phyloP scores from a whole-genome alignment of 1,140 invertebrate species.

The Zophobas morio region DNA sequence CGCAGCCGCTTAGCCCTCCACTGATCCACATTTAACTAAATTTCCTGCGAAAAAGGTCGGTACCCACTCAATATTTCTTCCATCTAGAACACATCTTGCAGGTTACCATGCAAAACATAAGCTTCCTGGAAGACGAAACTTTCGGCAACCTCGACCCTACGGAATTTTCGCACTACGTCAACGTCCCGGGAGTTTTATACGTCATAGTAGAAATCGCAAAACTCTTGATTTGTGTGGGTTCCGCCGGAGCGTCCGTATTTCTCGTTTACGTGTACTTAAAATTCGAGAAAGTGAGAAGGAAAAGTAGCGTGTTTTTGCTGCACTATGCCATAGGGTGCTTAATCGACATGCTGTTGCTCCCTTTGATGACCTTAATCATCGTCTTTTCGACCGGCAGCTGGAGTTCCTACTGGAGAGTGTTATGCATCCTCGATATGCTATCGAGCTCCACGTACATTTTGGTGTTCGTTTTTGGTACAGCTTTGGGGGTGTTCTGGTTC shows the following conservation, averaged over 20 bases:
- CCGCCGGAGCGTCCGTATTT: neutral
- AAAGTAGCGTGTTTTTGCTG: slow-evolving; percentile 10
- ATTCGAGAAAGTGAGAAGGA: slow-evolving; percentile 15
- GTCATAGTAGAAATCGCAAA: neutral
- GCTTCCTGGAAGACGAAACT: slow-evolving; percentile 2
- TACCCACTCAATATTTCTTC: too few species aligned
- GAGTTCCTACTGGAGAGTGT: neutral
- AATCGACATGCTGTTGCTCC: slow-evolving; percentile 18
- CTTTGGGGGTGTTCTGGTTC: slow-evolving; percentile 12
- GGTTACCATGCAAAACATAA: too few species aligned
- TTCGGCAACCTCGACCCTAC: slow-evolving; percentile 6
- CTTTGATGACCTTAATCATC: neutral
- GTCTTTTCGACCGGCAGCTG: neutral
- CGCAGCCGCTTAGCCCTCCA: too few species aligned
- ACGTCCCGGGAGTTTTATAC: neutral
- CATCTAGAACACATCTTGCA: too few species aligned
- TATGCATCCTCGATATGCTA: neutral
- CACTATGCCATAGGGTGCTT: slow-evolving; percentile 15
- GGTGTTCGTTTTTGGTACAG: slow-evolving; percentile 2
- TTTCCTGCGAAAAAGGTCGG: too few species aligned
- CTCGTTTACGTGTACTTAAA: slow-evolving; percentile 15
- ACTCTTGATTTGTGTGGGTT: neutral
- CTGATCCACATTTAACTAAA: too few species aligned
- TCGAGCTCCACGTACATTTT: neutral
- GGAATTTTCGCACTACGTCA: neutral